Conservation (phyloP, 2,113 vertebrate genomes). For the Holacanthus passer region DNA sequence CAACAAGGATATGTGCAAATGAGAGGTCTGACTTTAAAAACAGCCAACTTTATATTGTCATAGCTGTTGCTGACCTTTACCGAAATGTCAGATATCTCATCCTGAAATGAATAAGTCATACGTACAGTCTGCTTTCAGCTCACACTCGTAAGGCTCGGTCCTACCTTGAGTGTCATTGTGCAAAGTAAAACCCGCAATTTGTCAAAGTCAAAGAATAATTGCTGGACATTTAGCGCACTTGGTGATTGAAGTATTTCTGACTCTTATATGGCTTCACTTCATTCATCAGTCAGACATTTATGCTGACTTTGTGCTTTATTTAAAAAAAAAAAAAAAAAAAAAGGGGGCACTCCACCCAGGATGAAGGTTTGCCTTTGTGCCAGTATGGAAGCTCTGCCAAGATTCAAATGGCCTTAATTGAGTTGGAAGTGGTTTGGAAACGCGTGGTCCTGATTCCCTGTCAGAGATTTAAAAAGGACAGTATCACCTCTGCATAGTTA, state of each 20-base stretch:
- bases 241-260: constrained; percentile 37
- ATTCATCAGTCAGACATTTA: constrained; percentile 51
- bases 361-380: constrained; percentile 42
- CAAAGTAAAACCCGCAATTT: constrained; percentile 32
- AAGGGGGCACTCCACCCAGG: constrained; percentile 19
- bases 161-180: not conserved
- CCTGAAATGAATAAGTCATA: constrained; percentile 28
- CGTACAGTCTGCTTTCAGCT: constrained; percentile 12
- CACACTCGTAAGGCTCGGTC: not conserved
- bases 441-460: constrained; percentile 38
- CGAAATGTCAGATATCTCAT: constrained; percentile 42
- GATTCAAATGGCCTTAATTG: constrained; percentile 70
- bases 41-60: constrained; percentile 1
- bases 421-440: constrained; percentile 69
- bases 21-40: constrained; percentile 18
- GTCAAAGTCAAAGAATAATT: constrained; percentile 55
- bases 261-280: constrained; percentile 25
- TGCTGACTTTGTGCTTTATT: constrained; percentile 55
- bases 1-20: not conserved
- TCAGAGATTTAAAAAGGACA: constrained; percentile 55
- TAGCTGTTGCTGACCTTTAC: constrained; percentile 50
- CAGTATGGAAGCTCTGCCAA: constrained; percentile 65
- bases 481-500: constrained; percentile 52
- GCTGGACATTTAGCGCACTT: constrained; percentile 9
- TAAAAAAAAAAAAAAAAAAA: constrained; percentile 14